Percentiles rank a stretch among this genome's conserved stretches.
Evolutionary conservation across 92 coral and sea anemone genomes (phyloP).

Genomic region (Porites divaricata): DNA sequence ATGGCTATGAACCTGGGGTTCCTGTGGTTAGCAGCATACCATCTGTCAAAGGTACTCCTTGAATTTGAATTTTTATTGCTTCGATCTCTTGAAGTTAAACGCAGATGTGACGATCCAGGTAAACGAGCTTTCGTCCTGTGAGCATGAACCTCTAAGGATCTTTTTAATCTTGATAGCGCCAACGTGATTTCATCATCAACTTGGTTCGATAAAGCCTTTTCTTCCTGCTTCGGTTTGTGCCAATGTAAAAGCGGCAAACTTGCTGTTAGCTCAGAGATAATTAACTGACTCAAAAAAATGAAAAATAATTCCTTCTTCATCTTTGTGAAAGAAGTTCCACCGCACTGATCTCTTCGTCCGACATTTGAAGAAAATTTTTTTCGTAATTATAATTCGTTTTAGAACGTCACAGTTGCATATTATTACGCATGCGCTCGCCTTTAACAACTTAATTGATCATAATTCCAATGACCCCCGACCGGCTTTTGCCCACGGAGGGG

Average conservation of each 20-base stretch:
- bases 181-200: background rate
- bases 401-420: conserved; percentile 11
- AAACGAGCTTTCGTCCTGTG: background rate
- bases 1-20: conserved; percentile 7
- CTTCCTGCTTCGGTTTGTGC: background rate
- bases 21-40: conserved; percentile 9
- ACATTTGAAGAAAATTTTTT: too few species aligned
- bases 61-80: background rate
- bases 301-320: background rate
- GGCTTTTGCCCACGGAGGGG: too few species aligned
- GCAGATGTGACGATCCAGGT: background rate
- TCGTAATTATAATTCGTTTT: background rate
- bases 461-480: too few species aligned
- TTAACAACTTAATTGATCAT: too few species aligned
- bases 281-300: background rate
- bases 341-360: background rate
- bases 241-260: conserved; percentile 5
- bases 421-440: background rate
- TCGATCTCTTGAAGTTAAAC: conserved; percentile 20
- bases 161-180: background rate
- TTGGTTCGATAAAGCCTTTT: background rate
- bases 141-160: background rate
- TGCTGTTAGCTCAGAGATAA: conserved; percentile 3
- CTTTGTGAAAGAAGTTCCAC: background rate
- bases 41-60: background rate